phyloP scores from a whole-genome alignment of 2,113 vertebrate species.

The Poeciliopsis retropinna region DNA sequence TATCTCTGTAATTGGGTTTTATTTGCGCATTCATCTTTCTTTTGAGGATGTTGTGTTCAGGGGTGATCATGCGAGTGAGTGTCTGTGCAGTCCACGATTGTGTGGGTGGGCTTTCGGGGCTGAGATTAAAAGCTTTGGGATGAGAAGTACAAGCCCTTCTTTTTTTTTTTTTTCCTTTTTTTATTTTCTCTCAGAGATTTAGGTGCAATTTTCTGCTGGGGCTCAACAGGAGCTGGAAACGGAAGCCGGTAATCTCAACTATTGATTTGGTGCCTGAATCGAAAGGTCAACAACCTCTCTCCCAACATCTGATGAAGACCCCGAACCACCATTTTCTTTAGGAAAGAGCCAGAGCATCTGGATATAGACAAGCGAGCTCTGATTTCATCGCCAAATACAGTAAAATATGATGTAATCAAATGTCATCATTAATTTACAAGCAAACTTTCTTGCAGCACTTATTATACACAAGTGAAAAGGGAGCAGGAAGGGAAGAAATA shows the following conservation, averaged over 20 bases:
- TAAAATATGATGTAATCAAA: neutral
- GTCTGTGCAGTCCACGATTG: conserved; percentile 11
- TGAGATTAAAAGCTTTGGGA: conserved; percentile 55
- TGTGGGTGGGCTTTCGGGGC: conserved; percentile 43
- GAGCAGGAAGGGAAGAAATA: too few relatives aligned
- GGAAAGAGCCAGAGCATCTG: neutral
- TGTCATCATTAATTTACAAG: neutral
- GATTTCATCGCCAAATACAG: neutral
- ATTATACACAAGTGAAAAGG: too few relatives aligned
- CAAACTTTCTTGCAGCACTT: too few relatives aligned
- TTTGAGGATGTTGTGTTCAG: neutral
- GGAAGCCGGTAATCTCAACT: conserved; percentile 53
- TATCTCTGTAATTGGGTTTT: neutral
- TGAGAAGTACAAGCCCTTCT: conserved; percentile 33
- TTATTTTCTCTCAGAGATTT: conserved; percentile 64
- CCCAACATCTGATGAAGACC: conserved; percentile 27
- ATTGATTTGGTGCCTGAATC: conserved; percentile 52
- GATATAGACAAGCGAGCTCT: neutral
- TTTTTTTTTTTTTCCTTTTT: conserved; percentile 59
- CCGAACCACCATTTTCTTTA: neutral
- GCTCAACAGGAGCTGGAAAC: conserved; percentile 42
- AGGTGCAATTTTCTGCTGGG: conserved; percentile 59
- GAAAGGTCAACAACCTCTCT: conserved; percentile 46
- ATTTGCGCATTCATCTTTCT: neutral
- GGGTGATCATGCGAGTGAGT: neutral